Evolutionary conservation across 92 coral and sea anemone genomes (phyloP).

Genomic region (Paramuricea clavata): DNA sequence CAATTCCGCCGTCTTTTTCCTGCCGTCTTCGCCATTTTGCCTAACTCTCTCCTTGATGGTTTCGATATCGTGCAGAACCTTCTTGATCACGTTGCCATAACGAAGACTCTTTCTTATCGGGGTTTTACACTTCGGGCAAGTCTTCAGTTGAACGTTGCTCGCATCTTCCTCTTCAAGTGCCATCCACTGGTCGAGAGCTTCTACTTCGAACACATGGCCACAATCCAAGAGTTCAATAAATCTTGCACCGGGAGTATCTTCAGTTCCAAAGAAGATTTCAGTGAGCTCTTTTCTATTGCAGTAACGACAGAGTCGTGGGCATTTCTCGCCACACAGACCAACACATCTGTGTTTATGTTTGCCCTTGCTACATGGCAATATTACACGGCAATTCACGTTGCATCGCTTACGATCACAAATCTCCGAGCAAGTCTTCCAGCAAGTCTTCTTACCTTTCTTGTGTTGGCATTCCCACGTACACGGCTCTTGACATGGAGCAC

Average conservation of each 20-base stretch:
- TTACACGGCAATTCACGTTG: conserved; percentile 73
- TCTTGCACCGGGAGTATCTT: conserved; percentile 75
- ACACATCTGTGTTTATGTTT: conserved; percentile 72
- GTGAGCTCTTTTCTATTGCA: conserved; percentile 82
- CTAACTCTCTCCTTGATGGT: conserved; percentile 67
- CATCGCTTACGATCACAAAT: conserved; percentile 82
- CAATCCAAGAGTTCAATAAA: conserved; percentile 86
- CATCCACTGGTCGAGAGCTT: conserved; percentile 84
- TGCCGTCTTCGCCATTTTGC: conserved; percentile 61
- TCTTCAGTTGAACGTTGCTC: conserved; percentile 69
- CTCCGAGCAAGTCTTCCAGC: conserved; percentile 76
- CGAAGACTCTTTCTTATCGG: conserved; percentile 82
- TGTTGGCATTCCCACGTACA: conserved; percentile 84
- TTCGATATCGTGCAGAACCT: conserved; percentile 71
- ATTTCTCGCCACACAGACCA: conserved; percentile 93
- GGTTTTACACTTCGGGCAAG: conserved; percentile 86
- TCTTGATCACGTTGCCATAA: conserved; percentile 82
- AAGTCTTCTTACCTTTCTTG: conserved; percentile 58
- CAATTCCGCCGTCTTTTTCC: conserved; percentile 23
- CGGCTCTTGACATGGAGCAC: conserved; percentile 83
- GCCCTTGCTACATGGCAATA: conserved; percentile 49
- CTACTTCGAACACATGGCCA: conserved; percentile 84
- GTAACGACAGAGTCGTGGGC: conserved; percentile 82
- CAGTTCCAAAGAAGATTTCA: conserved; percentile 82
- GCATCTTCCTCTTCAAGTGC: conserved; percentile 41